phyloP scores from a whole-genome alignment of 2,888 invertebrate species.

The Hetaerina titia region DNA sequence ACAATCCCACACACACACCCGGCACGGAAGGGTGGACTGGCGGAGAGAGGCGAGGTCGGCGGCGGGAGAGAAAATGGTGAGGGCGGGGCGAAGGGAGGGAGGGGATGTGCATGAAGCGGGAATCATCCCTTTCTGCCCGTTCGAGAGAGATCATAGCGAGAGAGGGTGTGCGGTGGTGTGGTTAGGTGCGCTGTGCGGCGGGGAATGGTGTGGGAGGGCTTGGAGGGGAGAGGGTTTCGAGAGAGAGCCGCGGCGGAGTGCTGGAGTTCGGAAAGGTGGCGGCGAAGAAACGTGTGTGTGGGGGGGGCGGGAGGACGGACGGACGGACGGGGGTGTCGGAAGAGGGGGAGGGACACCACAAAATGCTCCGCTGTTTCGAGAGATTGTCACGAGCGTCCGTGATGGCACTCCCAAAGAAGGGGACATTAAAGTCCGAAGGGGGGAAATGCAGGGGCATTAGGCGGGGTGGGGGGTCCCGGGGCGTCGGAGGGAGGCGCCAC shows the following conservation, averaged over 20 bases:
- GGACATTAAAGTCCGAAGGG: neutral
- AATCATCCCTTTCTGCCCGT: neutral
- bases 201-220: too few species aligned
- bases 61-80: too few species aligned
- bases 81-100: too few species aligned
- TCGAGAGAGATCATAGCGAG: too few species aligned
- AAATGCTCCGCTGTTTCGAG: constrained; percentile 52
- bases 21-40: too few species aligned
- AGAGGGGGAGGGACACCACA: neutral
- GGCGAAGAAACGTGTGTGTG: neutral
- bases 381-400: constrained; percentile 62
- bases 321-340: too few species aligned
- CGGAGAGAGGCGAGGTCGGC: too few species aligned
- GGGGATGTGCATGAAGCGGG: too few species aligned
- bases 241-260: neutral
- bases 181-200: too few species aligned
- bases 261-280: neutral
- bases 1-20: neutral
- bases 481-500: neutral
- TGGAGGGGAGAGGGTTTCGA: neutral
- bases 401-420: constrained; percentile 62
- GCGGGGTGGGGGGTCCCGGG: neutral
- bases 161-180: too few species aligned
- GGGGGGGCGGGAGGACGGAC: neutral
- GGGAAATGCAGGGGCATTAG: neutral